Conservation (phyloP, 2,113 vertebrate genomes). For the Cathartes aura region DNA sequence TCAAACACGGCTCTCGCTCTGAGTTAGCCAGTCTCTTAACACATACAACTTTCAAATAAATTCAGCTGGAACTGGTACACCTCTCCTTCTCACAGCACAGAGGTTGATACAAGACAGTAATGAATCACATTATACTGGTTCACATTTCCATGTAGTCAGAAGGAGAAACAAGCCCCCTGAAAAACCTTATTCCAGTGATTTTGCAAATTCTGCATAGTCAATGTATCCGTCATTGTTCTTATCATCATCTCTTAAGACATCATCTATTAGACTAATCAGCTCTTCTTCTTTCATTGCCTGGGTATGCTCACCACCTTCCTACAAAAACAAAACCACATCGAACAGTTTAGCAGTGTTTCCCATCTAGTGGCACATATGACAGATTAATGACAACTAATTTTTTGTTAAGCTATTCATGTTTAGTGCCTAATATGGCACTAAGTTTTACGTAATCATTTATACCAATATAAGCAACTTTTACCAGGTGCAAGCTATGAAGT, state of each 20-base stretch:
- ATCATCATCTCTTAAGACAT: slow-evolving; percentile 92
- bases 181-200: slow-evolving; percentile 85
- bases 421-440: not conserved
- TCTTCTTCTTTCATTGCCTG: slow-evolving; percentile 90
- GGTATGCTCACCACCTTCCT: slow-evolving; percentile 85
- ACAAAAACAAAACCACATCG: not conserved
- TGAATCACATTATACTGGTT: slow-evolving; percentile 73
- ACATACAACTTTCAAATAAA: slow-evolving; percentile 5
- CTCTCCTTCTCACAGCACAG: slow-evolving; percentile 36
- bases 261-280: slow-evolving; percentile 91
- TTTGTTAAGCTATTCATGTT: not conserved
- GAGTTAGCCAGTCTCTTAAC: not conserved
- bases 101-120: not conserved
- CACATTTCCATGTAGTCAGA: slow-evolving; percentile 55
- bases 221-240: slow-evolving; percentile 97
- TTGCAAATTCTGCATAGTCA: slow-evolving; percentile 97
- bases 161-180: not conserved
- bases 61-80: not conserved
- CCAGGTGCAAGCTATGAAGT: not conserved
- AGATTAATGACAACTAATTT: not conserved
- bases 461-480: not conserved
- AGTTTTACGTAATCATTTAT: not conserved
- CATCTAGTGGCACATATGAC: not conserved
- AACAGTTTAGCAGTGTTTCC: not conserved
- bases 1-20: not conserved